Evolutionary conservation across 2,113 vertebrate genomes (phyloP).

Genomic region (Theropithecus gelada): DNA sequence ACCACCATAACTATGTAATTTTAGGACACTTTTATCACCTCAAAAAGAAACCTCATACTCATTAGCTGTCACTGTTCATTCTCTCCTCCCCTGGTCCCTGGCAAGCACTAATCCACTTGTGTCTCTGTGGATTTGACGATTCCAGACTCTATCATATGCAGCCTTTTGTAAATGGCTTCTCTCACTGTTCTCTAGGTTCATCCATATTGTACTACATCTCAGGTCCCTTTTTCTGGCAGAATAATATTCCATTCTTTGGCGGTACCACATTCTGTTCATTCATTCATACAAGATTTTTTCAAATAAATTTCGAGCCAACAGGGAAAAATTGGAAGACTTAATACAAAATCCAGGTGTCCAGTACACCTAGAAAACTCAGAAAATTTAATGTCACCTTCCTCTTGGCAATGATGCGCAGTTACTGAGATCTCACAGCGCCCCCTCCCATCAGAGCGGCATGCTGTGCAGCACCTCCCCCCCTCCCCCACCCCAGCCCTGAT

Average conservation of each 20-base stretch:
- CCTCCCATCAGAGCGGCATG: accelerated
- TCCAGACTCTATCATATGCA: background rate
- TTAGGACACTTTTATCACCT: background rate
- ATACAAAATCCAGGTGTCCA: background rate
- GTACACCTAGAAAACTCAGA: background rate
- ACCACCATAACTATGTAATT: background rate
- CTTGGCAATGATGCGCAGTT: accelerated
- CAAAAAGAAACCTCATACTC: background rate
- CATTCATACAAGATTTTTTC: background rate
- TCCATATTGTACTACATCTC: too few relatives aligned
- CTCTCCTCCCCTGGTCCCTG: background rate
- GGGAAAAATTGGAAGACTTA: background rate
- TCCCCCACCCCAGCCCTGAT: accelerated
- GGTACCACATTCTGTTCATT: background rate
- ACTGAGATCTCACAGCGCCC: accelerated
- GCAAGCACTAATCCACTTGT: background rate
- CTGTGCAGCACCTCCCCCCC: background rate
- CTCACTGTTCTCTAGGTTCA: too few relatives aligned
- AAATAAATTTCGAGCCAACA: background rate
- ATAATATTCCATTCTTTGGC: background rate
- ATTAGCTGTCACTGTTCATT: background rate
- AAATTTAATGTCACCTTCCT: background rate
- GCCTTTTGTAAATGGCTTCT: background rate
- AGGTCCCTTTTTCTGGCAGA: background rate
- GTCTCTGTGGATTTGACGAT: background rate